Percentiles rank a stretch among this genome's conserved stretches.
phyloP scores from a whole-genome alignment of 2,888 invertebrate species.

The Cataglyphis albicans region DNA sequence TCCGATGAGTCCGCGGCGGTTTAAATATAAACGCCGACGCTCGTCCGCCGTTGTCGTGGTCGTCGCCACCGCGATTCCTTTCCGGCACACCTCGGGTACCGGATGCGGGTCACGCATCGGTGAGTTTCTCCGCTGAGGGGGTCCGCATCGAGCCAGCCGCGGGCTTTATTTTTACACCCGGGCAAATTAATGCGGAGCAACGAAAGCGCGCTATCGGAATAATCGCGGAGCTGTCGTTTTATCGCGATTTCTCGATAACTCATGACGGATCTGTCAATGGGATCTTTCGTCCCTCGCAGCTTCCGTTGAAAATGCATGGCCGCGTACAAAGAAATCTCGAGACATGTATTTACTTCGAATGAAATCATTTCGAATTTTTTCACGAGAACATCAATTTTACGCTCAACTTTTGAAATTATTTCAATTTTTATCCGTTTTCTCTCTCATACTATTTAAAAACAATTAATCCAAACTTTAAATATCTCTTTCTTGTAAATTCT shows the following conservation, averaged over 20 bases:
- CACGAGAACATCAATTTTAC: background rate
- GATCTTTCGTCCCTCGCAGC: background rate
- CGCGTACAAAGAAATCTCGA: background rate
- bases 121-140: slow-evolving; percentile 33
- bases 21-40: slow-evolving; percentile 64
- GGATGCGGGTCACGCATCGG: slow-evolving; percentile 46
- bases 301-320: background rate
- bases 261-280: background rate
- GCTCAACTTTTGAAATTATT: background rate
- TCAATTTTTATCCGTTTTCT: background rate
- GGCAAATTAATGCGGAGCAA: slow-evolving; percentile 30
- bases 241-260: slow-evolving; percentile 23
- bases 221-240: slow-evolving; percentile 9
- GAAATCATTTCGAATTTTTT: background rate
- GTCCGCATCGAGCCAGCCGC: slow-evolving; percentile 18
- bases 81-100: slow-evolving; percentile 56
- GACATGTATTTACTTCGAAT: background rate
- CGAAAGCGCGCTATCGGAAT: slow-evolving; percentile 14
- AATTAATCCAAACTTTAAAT: background rate
- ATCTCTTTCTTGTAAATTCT: background rate
- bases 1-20: slow-evolving; percentile 58
- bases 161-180: slow-evolving; percentile 46
- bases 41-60: slow-evolving; percentile 21
- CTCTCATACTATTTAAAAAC: background rate
- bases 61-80: slow-evolving; percentile 16